Evolutionary conservation across 2,888 invertebrate genomes (phyloP).

Genomic region (Tryphoninae sp.): DNA sequence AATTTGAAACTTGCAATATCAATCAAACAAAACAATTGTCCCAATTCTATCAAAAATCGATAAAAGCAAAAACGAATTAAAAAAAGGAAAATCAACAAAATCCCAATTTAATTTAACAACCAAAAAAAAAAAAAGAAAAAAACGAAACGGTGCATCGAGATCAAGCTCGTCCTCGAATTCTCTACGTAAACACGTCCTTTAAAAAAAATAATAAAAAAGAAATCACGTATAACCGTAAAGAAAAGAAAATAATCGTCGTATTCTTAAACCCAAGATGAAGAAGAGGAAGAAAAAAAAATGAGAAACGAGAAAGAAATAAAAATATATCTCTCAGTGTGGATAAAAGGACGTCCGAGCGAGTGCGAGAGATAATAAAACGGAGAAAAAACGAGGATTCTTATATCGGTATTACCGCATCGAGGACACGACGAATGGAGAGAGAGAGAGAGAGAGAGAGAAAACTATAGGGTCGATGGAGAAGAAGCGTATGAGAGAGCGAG

Average conservation of each 20-base stretch:
- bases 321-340: background rate
- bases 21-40: too few relatives aligned
- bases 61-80: background rate
- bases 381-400: constrained; percentile 32
- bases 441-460: background rate
- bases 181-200: background rate
- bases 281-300: background rate
- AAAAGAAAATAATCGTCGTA: constrained; percentile 4
- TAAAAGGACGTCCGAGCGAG: constrained; percentile 9
- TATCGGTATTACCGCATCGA: constrained; percentile 44
- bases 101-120: too few relatives aligned
- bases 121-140: too few relatives aligned
- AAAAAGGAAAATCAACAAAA: too few relatives aligned
- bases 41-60: too few relatives aligned
- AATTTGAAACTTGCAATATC: too few relatives aligned
- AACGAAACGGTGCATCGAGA: too few relatives aligned
- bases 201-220: background rate
- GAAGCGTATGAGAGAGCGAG: background rate
- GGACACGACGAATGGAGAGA: background rate
- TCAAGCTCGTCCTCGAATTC: too few relatives aligned
- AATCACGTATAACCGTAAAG: constrained; percentile 23
- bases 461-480: background rate
- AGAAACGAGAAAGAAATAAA: background rate
- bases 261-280: constrained; percentile 10
- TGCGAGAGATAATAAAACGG: constrained; percentile 32